Evolutionary conservation across 1,140 invertebrate species (phyloP).

Genomic region (Euwallacea similis): DNA sequence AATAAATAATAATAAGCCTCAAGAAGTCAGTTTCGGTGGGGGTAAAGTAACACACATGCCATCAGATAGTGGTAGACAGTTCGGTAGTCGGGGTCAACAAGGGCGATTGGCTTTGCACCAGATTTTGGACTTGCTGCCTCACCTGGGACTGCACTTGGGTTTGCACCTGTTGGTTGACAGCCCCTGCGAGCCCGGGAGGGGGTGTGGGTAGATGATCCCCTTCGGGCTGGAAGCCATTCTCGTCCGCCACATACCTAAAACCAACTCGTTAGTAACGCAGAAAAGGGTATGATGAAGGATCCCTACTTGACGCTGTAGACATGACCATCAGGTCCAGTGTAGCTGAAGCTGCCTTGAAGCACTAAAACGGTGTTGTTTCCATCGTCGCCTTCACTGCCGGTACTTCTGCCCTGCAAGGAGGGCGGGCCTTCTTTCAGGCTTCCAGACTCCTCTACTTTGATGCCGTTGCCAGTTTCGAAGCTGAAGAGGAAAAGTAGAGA

Average conservation of each 20-base stretch:
- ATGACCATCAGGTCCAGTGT: slow-evolving; percentile 26
- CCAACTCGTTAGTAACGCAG: neutral
- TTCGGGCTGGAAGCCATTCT: slow-evolving; percentile 67
- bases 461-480: slow-evolving; percentile 33
- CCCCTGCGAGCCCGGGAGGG: slow-evolving; percentile 70
- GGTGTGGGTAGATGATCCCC: slow-evolving; percentile 69
- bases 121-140: neutral
- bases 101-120: too few species aligned
- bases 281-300: neutral
- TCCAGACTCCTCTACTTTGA: slow-evolving; percentile 28
- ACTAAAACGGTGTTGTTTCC: slow-evolving; percentile 17
- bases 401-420: slow-evolving; percentile 12
- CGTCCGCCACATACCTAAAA: slow-evolving; percentile 58
- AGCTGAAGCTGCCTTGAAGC: slow-evolving; percentile 29
- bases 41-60: neutral
- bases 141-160: neutral
- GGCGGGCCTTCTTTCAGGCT: slow-evolving; percentile 8
- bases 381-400: neutral
- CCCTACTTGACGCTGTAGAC: slow-evolving; percentile 16
- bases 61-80: too few species aligned
- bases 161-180: slow-evolving; percentile 54
- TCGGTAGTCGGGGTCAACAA: too few species aligned
- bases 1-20: too few species aligned
- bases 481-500: slow-evolving; percentile 2
- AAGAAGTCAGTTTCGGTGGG: neutral